phyloP scores from a whole-genome alignment of 2,888 invertebrate species.

The Siphonodentalium dalli region DNA sequence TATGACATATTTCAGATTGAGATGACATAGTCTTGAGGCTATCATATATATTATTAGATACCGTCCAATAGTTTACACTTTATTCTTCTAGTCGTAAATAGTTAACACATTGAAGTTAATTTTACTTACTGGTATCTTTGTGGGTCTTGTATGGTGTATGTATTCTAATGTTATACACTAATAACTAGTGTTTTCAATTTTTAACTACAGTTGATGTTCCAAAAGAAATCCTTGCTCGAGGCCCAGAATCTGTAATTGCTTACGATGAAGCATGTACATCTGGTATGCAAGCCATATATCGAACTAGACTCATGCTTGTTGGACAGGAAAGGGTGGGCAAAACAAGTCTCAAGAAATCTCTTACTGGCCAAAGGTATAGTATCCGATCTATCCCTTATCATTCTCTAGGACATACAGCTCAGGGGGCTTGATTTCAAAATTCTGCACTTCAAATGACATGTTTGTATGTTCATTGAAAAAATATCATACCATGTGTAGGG shows the following conservation, averaged over 20 bases:
- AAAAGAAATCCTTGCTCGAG: constrained; percentile 63
- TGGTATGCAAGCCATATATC: constrained; percentile 61
- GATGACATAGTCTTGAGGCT: no score
- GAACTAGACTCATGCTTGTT: constrained; percentile 63
- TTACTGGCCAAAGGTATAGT: constrained; percentile 57
- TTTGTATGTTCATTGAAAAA: no score
- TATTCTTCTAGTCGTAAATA: no score
- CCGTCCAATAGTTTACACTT: no score
- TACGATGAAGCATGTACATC: constrained; percentile 62
- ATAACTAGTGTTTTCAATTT: no score
- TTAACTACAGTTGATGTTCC: constrained; percentile 58
- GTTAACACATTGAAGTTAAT: no score
- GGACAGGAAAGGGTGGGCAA: constrained; percentile 64
- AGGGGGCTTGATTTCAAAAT: not conserved
- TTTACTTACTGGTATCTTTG: not conserved
- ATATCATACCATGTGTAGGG: no score
- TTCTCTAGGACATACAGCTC: not conserved
- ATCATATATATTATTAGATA: no score
- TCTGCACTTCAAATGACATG: no score
- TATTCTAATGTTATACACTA: not conserved
- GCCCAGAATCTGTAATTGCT: constrained; percentile 60
- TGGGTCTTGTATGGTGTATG: not conserved
- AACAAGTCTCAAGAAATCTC: constrained; percentile 59
- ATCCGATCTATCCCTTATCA: not conserved
- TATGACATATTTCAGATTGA: no score